A percentile compares a stretch with the other conserved stretches of the same genome.
phyloP scores from a whole-genome alignment of 1,140 invertebrate genomes.

The Rhysida immarginata region DNA sequence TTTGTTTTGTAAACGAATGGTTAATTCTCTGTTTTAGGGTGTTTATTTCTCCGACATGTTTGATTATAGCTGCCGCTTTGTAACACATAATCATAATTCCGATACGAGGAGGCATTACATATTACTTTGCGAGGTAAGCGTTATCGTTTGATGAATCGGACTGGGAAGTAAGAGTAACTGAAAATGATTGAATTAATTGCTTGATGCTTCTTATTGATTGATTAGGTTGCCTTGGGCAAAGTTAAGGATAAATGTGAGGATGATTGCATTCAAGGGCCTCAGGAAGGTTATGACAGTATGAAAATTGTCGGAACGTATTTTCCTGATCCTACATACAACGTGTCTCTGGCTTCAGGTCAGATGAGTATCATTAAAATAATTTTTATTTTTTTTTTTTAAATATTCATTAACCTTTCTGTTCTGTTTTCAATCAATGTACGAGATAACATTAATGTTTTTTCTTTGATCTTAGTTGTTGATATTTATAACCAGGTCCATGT shows the following conservation, averaged over 20 bases:
- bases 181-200: neutral
- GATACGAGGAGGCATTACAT: constrained; percentile 1
- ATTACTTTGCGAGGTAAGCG: constrained; percentile 27
- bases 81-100: neutral
- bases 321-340: constrained; percentile 22
- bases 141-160: no score
- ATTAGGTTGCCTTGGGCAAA: constrained; percentile 29
- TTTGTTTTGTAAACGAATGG: constrained; percentile 1
- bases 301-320: constrained; percentile 20
- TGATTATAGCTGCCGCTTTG: constrained; percentile 21
- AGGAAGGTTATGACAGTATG: constrained; percentile 23
- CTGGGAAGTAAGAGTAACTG: neutral
- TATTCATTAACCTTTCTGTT: no score
- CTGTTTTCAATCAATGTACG: no score
- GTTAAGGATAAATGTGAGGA: constrained; percentile 15
- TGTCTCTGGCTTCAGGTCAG: constrained; percentile 21
- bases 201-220: neutral
- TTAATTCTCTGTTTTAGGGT: constrained; percentile 21
- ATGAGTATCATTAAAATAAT: no score
- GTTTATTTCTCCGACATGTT: constrained; percentile 32
- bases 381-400: no score
- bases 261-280: constrained; percentile 17
- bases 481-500: no score
- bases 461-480: no score
- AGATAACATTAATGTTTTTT: no score